Evolutionary conservation across 2,888 invertebrate genomes (phyloP), one percentile per base, ranked within the genome.

Genomic region (Chrysolina americana): DNA sequence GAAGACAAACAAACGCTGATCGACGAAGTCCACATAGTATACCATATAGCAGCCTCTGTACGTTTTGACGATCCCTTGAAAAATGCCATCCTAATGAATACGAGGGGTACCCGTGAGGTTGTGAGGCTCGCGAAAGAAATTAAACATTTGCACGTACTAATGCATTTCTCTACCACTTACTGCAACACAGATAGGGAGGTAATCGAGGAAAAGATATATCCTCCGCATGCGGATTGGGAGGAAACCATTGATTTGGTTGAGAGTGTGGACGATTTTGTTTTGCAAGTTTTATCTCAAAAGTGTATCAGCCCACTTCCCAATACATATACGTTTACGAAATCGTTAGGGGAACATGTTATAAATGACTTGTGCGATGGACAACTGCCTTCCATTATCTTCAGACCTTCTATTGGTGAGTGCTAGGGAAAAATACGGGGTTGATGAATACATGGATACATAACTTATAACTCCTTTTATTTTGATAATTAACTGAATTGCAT

Each of bases 261-360:
- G 82, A 75, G 89, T 90, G 8, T 47, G 17, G 50, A 68, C 44
- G 13, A 48, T 0, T 87, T 91, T 23, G 87, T 88, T 0, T 82
- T 94, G 0, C 88, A 90, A 53, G 87, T 90, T 0, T 84, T 94
- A 0, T 92, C 93, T 0, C 85, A 90, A 0, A 94, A 94, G 72
- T 89, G 87, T 72, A 86, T 94, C 6, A 91, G 90, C 10, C 89
- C 89, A 15, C 91, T 95, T 50, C 97, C 97, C 0, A 98, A 98
- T 84, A 97, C 98, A 0, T 98, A 98, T 84, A 96, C 95, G 0
- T 96, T 95, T 85, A 94, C 96, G 0, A 98, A 98, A 87, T 93
- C 95, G 73, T 85, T 98, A 78, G 95, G 95, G 0, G 98, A 98
- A 82, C 93, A 94, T 73, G 91, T 95, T 10, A 91, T 96, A 0